A percentile compares a stretch with the other conserved stretches of the same genome.
These are phyloP conservation scores for Parapristionchus giblindavisi DNA, from an alignment of 2,888 invertebrate genomes.

Conservation along the genomic window DNA sequence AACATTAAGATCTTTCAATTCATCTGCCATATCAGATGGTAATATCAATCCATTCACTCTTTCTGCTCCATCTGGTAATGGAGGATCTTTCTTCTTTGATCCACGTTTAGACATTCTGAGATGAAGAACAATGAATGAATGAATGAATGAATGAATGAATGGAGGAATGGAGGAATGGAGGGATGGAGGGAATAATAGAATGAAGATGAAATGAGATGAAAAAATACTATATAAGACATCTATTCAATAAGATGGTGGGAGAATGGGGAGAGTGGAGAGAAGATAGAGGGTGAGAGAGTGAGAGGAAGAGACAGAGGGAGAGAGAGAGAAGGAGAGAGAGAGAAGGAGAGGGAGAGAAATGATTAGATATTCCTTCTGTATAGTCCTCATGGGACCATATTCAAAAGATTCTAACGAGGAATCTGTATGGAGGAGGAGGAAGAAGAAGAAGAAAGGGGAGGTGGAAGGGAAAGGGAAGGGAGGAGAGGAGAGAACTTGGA, in stretches of 20 bases:
- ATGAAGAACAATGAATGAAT: neutral
- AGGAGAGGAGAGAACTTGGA: neutral
- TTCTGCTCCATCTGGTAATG: conserved; percentile 46
- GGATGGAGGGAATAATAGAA: neutral
- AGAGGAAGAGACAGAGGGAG: neutral
- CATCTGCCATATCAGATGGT: conserved; percentile 67
- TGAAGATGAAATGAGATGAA: neutral
- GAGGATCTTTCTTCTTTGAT: conserved; percentile 16
- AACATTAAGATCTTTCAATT: conserved; percentile 65
- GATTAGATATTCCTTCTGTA: neutral
- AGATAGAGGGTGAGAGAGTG: neutral
- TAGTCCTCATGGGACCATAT: too few species aligned
- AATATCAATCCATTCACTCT: conserved; percentile 62
- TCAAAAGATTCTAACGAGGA: too few species aligned
- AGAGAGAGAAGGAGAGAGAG: neutral
- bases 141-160: conserved; percentile 18
- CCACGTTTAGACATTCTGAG: conserved; percentile 21
- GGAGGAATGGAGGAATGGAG: neutral
- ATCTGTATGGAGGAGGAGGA: too few species aligned
- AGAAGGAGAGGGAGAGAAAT: neutral
- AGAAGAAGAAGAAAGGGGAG: neutral
- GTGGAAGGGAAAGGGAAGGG: neutral
- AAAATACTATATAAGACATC: neutral
- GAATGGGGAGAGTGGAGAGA: neutral
- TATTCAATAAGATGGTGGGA: neutral